A percentile compares a stretch with the other conserved stretches of the same genome.
Conservation (phyloP, 2,888 invertebrate species). For the Agrenia bidenticulata region DNA sequence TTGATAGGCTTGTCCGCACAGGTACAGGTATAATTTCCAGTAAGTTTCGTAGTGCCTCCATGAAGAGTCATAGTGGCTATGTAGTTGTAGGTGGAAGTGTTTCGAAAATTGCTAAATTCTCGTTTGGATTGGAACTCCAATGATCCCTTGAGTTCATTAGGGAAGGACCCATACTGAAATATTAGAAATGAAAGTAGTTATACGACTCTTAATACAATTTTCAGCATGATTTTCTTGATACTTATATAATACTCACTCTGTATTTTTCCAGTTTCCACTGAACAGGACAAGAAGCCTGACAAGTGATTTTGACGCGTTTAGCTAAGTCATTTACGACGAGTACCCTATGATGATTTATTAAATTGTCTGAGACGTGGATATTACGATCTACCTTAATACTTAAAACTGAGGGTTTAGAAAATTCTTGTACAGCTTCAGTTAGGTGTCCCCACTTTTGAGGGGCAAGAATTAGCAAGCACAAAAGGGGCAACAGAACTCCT, state of each 20-base stretch:
- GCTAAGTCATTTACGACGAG: background rate
- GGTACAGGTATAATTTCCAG: slow-evolving; percentile 16
- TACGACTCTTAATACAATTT: too few species aligned
- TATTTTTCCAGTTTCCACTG: slow-evolving; percentile 16
- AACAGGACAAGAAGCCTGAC: slow-evolving; percentile 14
- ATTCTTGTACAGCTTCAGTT: too few species aligned
- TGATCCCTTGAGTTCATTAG: background rate
- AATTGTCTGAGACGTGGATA: too few species aligned
- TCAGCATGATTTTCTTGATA: too few species aligned
- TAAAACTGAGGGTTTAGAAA: too few species aligned
- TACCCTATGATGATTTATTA: too few species aligned
- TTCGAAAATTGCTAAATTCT: background rate
- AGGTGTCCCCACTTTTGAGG: too few species aligned
- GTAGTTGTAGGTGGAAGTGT: slow-evolving; percentile 8
- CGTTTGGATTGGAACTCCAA: background rate
- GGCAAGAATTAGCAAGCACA: too few species aligned
- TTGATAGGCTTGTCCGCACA: background rate
- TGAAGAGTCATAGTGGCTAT: background rate
- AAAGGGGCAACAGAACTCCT: too few species aligned
- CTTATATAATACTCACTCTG: background rate
- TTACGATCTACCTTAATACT: too few species aligned
- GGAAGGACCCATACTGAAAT: slow-evolving; percentile 1
- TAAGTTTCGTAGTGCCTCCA: background rate
- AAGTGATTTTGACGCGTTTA: slow-evolving; percentile 2
- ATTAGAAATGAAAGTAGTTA: too few species aligned